phyloP scores from a whole-genome alignment of 2,113 vertebrate species.

The Cyanoliseus patagonus region DNA sequence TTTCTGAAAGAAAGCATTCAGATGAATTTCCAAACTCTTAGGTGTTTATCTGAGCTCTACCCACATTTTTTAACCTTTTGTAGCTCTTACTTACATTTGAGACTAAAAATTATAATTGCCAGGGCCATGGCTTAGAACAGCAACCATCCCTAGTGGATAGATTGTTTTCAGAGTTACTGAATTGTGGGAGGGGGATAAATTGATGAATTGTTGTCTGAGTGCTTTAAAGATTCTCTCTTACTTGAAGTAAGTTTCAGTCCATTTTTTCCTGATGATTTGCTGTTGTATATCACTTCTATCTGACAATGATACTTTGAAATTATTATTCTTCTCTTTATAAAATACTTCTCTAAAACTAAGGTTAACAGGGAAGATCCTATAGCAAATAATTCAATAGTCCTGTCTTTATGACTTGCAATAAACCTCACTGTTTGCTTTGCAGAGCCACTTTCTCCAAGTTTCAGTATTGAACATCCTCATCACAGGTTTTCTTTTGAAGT shows the following conservation, averaged over 20 bases:
- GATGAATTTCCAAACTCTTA: slow-evolving; percentile 3
- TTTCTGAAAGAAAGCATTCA: slow-evolving; percentile 5
- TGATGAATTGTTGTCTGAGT: background rate
- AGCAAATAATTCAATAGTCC: background rate
- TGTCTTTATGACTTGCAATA: background rate
- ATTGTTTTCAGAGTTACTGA: background rate
- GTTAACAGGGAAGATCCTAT: background rate
- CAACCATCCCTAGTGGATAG: background rate
- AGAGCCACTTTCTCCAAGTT: background rate
- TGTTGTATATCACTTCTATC: background rate
- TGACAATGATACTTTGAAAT: background rate
- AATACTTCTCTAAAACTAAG: background rate
- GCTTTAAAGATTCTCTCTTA: background rate
- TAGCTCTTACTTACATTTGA: background rate
- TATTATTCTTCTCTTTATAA: background rate
- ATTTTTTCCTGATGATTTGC: background rate
- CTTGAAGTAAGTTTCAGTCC: background rate
- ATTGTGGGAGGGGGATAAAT: background rate
- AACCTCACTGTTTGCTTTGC: background rate
- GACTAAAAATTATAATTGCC: background rate
- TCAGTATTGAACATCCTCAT: background rate
- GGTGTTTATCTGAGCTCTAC: slow-evolving; percentile 47
- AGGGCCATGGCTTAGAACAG: background rate
- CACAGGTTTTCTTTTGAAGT: background rate
- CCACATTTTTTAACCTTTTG: slow-evolving; percentile 32